Conservation (phyloP, 2,888 invertebrate genomes). For the Andricus quercusramuli region DNA sequence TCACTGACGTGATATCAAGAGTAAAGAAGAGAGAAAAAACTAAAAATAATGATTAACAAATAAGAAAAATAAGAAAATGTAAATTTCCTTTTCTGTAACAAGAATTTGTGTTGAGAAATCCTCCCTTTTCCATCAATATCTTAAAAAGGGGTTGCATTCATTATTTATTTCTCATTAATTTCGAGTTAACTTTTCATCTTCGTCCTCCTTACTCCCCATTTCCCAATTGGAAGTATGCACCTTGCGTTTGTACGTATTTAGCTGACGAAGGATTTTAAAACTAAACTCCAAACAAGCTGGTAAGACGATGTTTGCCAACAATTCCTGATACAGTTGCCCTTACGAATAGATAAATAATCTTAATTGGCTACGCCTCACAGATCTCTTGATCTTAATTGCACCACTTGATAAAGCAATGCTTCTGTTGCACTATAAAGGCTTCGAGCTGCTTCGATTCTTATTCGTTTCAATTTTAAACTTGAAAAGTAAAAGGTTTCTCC, state of each 20-base stretch:
- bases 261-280: constrained; percentile 31
- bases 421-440: constrained; percentile 28
- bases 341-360: constrained; percentile 68
- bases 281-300: constrained; percentile 23
- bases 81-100: background rate
- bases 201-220: background rate
- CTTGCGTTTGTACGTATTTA: constrained; percentile 22
- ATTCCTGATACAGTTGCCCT: constrained; percentile 49
- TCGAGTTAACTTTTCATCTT: background rate
- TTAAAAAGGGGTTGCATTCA: background rate
- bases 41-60: background rate
- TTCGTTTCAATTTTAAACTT: background rate
- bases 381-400: constrained; percentile 68
- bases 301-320: constrained; percentile 34
- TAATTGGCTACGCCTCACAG: constrained; percentile 64
- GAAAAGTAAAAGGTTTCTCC: constrained; percentile 19
- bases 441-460: constrained; percentile 8
- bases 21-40: background rate
- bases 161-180: constrained; percentile 20
- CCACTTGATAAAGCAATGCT: constrained; percentile 61
- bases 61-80: background rate
- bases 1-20: background rate
- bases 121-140: background rate
- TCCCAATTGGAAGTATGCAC: background rate
- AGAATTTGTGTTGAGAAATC: background rate